phyloP scores from a whole-genome alignment of 2,797 vertebrate species.

The Eulemur coronatus region DNA sequence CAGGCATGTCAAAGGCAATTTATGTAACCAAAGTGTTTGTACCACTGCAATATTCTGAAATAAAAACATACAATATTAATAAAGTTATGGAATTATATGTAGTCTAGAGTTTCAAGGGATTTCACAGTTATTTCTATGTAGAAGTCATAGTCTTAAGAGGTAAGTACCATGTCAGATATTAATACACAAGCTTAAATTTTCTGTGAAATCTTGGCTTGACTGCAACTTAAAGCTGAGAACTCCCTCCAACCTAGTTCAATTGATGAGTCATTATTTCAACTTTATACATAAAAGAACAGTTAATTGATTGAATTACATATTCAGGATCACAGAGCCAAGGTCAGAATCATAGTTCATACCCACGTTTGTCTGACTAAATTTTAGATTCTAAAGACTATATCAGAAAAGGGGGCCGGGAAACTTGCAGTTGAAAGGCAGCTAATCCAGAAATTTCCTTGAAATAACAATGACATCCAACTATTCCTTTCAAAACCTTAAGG shows the following conservation, averaged over 20 bases:
- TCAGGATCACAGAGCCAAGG: not conserved
- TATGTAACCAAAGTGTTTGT: no score
- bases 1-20: no score
- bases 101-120: not conserved
- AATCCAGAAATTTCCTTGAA: not conserved
- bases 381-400: not conserved
- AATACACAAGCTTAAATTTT: not conserved
- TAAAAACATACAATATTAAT: not conserved
- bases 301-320: not conserved
- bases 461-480: not conserved
- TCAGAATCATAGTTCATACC: not conserved
- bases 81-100: not conserved
- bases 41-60: no score
- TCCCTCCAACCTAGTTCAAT: not conserved
- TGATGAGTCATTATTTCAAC: not conserved
- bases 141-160: not conserved
- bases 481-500: not conserved
- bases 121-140: not conserved
- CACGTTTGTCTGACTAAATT: not conserved
- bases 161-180: not conserved
- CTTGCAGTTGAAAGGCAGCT: not conserved
- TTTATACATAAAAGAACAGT: not conserved
- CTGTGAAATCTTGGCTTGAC: not conserved
- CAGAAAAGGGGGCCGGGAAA: not conserved
- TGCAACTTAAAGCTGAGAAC: not conserved